Conservation (phyloP, 1,140 invertebrate genomes). For the Ylistrum balloti region DNA sequence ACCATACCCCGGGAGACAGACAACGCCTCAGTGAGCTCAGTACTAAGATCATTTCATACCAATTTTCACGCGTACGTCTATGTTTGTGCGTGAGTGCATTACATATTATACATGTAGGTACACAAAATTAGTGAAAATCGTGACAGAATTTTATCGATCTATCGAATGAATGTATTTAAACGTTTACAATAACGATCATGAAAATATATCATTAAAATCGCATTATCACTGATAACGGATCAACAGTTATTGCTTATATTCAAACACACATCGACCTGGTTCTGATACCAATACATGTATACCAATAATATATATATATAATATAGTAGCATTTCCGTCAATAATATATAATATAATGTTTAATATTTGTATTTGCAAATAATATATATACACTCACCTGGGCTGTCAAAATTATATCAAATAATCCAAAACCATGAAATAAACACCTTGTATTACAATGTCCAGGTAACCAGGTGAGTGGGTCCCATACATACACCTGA, state of each 20-base stretch:
- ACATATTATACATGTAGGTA: background rate
- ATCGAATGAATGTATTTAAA: background rate
- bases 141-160: background rate
- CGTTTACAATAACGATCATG: background rate
- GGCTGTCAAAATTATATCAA: background rate
- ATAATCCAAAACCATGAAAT: background rate
- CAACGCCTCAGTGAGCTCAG: no score
- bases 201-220: conserved; percentile 1
- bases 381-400: background rate
- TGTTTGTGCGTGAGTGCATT: background rate
- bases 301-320: background rate
- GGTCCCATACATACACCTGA: background rate
- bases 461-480: conserved; percentile 28
- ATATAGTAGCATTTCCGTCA: background rate
- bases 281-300: background rate
- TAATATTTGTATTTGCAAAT: background rate
- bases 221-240: background rate
- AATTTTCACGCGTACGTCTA: no score
- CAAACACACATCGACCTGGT: background rate
- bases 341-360: background rate
- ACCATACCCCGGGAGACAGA: no score
- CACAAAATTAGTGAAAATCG: background rate
- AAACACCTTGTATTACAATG: background rate
- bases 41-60: no score
- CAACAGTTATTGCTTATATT: background rate